These are phyloP conservation scores for Dasyurus viverrinus DNA, from an alignment of 2,113 vertebrate genomes.

Conservation along the genomic window DNA sequence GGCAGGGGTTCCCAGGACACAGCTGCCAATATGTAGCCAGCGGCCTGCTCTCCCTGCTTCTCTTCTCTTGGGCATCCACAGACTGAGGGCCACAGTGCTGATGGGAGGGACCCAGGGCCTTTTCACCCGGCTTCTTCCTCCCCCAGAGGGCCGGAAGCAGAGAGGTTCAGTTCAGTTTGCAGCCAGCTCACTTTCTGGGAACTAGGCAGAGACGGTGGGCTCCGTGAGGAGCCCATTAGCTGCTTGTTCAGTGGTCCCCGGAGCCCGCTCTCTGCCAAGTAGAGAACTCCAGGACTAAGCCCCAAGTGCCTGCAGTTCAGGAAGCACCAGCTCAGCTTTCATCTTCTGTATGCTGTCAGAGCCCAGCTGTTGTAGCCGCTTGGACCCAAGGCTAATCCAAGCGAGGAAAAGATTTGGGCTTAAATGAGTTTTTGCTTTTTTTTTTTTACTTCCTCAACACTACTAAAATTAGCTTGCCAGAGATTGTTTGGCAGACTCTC, in stretches of 20 bases:
- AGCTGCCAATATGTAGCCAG: not conserved
- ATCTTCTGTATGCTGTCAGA: not conserved
- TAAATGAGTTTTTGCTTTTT: not conserved
- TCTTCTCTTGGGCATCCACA: too few species aligned
- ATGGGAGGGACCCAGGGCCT: not conserved
- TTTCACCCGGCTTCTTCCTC: not conserved
- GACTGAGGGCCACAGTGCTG: too few species aligned
- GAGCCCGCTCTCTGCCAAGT: not conserved
- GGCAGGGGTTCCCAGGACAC: not conserved
- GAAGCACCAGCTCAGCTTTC: not conserved
- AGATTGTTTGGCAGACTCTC: not conserved
- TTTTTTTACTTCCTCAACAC: not conserved
- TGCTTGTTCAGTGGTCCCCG: not conserved
- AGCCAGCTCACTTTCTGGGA: too few species aligned
- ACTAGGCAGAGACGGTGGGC: not conserved
- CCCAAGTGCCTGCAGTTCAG: not conserved
- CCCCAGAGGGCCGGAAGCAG: not conserved
- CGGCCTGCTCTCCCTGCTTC: not conserved
- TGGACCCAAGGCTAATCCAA: not conserved
- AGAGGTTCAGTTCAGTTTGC: too few species aligned
- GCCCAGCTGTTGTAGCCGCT: too few species aligned
- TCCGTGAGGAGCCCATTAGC: not conserved
- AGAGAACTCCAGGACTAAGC: not conserved
- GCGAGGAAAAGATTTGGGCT: not conserved
- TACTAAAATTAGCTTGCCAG: rapidly evolving